Conservation (phyloP, 2,888 invertebrate species). For the Omphaloscelis lunosa region DNA sequence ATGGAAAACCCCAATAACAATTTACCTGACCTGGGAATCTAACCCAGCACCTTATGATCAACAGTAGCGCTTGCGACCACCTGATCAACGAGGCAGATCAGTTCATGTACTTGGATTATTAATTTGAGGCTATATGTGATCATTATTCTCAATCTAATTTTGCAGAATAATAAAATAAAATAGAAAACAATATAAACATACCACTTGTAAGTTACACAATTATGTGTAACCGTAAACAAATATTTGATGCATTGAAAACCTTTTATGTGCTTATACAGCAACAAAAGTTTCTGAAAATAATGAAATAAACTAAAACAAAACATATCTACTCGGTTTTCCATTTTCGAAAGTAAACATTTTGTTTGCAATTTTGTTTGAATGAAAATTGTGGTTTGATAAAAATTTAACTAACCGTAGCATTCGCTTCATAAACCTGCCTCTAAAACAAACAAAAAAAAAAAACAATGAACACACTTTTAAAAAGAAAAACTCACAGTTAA, state of each 20-base stretch:
- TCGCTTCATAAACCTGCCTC: background rate
- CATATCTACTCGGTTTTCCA: background rate
- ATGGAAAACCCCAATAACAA: background rate
- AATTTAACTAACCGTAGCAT: conserved; percentile 10
- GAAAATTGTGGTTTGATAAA: background rate
- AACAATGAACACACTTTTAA: background rate
- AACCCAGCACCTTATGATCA: background rate
- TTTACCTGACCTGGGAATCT: background rate
- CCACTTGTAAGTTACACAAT: background rate
- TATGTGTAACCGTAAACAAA: background rate
- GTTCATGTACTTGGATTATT: background rate
- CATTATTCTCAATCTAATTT: too few species aligned
- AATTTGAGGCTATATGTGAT: background rate
- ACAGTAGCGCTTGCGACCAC: background rate
- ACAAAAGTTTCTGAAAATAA: background rate
- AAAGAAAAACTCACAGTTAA: conserved; percentile 85
- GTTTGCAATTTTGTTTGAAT: background rate
- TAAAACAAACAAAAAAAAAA: conserved; percentile 4
- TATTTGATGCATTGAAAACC: background rate
- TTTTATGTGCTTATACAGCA: background rate
- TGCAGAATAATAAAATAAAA: background rate
- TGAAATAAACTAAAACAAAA: background rate
- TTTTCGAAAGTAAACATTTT: conserved; percentile 14
- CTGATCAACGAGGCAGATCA: background rate
- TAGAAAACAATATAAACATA: background rate